Conservation (phyloP, 2,113 vertebrate species). For the Cyanistes caeruleus region DNA sequence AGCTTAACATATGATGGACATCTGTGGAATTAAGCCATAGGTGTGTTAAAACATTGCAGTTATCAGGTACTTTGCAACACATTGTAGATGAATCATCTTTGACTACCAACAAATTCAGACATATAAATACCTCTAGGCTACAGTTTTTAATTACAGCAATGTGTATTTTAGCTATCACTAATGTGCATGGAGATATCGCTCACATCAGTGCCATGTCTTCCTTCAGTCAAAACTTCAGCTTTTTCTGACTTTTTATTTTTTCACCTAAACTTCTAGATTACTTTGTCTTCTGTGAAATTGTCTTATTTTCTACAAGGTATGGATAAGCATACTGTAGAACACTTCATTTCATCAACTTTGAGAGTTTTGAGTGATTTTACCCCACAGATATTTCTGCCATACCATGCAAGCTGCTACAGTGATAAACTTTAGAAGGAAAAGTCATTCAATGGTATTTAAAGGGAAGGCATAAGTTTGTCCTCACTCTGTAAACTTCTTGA, state of each 20-base stretch:
- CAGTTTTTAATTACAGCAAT: not conserved
- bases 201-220: not conserved
- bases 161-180: not conserved
- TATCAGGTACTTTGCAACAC: not conserved
- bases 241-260: not conserved
- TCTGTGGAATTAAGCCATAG: not conserved
- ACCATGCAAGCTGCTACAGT: conserved; percentile 23
- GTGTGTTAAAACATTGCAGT: not conserved
- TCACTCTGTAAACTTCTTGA: not conserved
- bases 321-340: conserved; percentile 44
- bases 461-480: not conserved
- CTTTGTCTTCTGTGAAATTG: not conserved
- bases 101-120: not conserved
- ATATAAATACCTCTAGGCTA: not conserved
- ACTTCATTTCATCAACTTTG: conserved; percentile 28
- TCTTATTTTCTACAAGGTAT: not conserved
- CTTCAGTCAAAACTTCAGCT: not conserved
- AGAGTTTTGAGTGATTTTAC: conserved; percentile 42
- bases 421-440: conserved; percentile 56
- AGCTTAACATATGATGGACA: not conserved
- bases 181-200: not conserved
- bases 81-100: not conserved
- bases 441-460: not conserved
- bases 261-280: not conserved
- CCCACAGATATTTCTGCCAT: conserved; percentile 40